Percentiles rank a stretch among this genome's conserved stretches.
These are phyloP conservation scores for Sapajus apella DNA, from an alignment of 2,113 vertebrate species.

Conservation along the genomic window DNA sequence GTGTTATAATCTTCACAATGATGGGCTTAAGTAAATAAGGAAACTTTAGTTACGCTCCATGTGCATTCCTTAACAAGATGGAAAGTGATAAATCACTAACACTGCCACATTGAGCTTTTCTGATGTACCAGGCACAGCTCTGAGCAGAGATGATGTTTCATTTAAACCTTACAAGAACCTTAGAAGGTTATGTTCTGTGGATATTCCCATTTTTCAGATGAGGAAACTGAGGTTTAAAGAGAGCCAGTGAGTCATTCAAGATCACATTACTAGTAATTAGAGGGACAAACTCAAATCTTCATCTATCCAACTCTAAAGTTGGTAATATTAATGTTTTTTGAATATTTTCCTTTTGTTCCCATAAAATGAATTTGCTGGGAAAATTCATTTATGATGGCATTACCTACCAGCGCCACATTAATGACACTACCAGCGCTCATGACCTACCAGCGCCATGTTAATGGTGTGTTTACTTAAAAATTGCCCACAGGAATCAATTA, in stretches of 20 bases:
- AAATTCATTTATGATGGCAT: background rate
- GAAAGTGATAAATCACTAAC: too few relatives aligned
- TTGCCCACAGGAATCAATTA: background rate
- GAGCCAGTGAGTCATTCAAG: background rate
- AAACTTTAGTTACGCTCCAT: background rate
- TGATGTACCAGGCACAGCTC: background rate
- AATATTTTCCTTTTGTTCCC: background rate
- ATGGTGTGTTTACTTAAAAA: background rate
- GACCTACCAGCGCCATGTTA: background rate
- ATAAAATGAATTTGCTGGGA: background rate
- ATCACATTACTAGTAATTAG: background rate
- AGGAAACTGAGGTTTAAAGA: background rate
- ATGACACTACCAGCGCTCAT: background rate
- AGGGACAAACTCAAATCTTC: background rate
- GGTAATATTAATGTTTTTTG: background rate
- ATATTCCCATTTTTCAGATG: background rate
- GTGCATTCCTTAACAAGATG: background rate
- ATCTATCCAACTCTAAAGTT: background rate
- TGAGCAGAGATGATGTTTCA: background rate
- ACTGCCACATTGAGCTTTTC: accelerated
- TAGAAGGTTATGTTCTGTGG: background rate
- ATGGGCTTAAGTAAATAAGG: background rate
- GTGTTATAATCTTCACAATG: background rate
- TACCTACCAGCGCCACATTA: background rate
- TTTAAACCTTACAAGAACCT: background rate